Evolutionary conservation across 2,888 invertebrate species (phyloP).

Genomic region (Epinotia nisella): DNA sequence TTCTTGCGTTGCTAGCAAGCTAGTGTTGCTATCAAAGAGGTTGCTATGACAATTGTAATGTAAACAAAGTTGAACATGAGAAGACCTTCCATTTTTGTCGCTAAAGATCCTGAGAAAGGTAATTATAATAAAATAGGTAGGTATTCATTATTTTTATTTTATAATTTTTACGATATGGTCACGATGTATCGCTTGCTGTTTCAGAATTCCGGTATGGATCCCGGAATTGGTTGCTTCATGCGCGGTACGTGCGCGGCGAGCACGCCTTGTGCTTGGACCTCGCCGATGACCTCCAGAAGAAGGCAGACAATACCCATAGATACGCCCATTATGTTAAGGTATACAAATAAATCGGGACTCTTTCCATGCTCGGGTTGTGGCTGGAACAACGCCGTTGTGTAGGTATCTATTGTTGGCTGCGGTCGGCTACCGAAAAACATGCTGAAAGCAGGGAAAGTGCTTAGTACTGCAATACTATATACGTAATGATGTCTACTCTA

Average conservation of each 20-base stretch:
- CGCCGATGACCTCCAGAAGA: slow-evolving; percentile 69
- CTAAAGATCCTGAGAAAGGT: slow-evolving; percentile 44
- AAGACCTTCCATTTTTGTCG: slow-evolving; percentile 40
- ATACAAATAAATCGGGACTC: no score
- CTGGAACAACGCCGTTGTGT: no score
- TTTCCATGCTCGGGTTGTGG: no score
- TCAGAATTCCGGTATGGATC: slow-evolving; percentile 65
- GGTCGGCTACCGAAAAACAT: no score
- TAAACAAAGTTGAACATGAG: slow-evolving; percentile 41
- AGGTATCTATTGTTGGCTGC: no score
- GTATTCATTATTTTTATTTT: not conserved
- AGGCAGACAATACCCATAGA: slow-evolving; percentile 69
- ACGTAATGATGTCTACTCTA: no score
- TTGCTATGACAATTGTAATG: slow-evolving; percentile 30
- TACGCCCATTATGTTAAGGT: slow-evolving; percentile 78
- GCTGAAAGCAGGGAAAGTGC: no score
- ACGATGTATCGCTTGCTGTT: slow-evolving; percentile 24
- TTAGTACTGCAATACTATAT: no score
- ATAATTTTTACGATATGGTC: not conserved
- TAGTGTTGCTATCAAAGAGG: slow-evolving; percentile 24
- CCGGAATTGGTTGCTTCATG: slow-evolving; percentile 75
- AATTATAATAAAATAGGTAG: not conserved
- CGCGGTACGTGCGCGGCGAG: slow-evolving; percentile 77
- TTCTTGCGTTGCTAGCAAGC: no score
- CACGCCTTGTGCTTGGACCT: slow-evolving; percentile 69